phyloP scores from a whole-genome alignment of 1,140 invertebrate genomes.

The Drosophila persimilis region DNA sequence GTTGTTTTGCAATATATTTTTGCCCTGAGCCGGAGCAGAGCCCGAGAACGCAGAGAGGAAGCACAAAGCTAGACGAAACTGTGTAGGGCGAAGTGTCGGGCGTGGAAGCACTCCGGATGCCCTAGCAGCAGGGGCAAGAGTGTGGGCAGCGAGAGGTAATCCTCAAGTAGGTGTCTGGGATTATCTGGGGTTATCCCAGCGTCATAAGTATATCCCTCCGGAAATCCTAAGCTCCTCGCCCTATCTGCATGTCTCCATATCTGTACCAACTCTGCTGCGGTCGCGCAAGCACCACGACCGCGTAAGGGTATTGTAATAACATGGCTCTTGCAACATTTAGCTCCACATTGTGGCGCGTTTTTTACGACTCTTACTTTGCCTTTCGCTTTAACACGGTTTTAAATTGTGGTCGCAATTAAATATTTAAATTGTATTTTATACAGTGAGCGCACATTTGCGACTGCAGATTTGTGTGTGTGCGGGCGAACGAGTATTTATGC shows the following conservation, averaged over 20 bases:
- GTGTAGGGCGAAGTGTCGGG: too few species aligned
- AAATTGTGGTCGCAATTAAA: conserved; percentile 69
- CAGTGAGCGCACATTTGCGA: background rate
- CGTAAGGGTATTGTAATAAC: conserved; percentile 26
- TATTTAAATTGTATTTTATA: conserved; percentile 72
- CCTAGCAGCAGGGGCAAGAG: too few species aligned
- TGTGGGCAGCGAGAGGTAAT: too few species aligned
- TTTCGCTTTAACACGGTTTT: conserved; percentile 48
- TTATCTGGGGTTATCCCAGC: too few species aligned
- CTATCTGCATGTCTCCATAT: too few species aligned
- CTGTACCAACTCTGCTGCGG: too few species aligned
- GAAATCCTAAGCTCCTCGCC: background rate
- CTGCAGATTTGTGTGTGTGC: background rate
- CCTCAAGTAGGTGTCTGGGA: too few species aligned
- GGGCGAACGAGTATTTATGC: background rate
- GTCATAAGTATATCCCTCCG: too few species aligned
- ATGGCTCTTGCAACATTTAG: conserved; percentile 37
- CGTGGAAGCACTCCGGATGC: too few species aligned
- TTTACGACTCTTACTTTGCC: conserved; percentile 50
- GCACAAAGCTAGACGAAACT: too few species aligned
- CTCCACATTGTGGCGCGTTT: conserved; percentile 24
- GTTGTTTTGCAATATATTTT: conserved; percentile 36
- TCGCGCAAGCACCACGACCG: background rate
- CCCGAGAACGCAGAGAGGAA: too few species aligned
- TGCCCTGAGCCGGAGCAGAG: too few species aligned